Evolutionary conservation across 2,888 invertebrate species (phyloP), one percentile per base, ranked within the genome.

Genomic region (Drosophila meridiana): DNA sequence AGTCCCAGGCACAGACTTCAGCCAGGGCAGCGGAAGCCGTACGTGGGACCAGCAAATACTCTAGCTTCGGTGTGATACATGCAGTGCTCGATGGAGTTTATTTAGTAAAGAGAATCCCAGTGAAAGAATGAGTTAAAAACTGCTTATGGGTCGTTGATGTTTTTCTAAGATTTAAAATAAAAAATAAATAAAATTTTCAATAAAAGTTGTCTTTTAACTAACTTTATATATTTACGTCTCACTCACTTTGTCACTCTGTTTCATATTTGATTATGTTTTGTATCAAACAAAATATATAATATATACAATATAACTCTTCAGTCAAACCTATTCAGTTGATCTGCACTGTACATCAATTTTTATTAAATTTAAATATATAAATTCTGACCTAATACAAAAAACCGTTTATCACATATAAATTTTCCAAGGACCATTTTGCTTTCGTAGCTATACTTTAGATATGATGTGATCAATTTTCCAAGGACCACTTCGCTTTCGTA

Each of bases 1-100:
- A 20, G 20, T 0, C 38, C 47, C 32, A 34, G 14, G 26, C 53
- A 14, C 36, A 26, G 26, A 13, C 11, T 8, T 6, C 55, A 28
- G 28, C 9, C 28, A 28, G n/a, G 9, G 9, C 20, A 52, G 20
- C 20, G 11, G 13, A 52, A 8, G 14, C 14, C 7, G 26, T 4
- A 7, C 20, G 6, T 26, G 20, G 7, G 32, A 53, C 43, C 26
- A n/a, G 28, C 38, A 47, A 47, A 69, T 69, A 47, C 67, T 55
- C 69, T 67, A 26, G 32, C 32, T 11, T 60, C 58, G 13, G 13
- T 26, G 50, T 5, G 4, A 20, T 0, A n/a, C 4, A 32, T n/a
- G 20, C 20, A 6, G 20, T 50, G 14, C 13, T 13, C 32, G 11
- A 52, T 11, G 26, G 9, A 45, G 45, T 14, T 43, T 9, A 45